A percentile compares a stretch with the other conserved stretches of the same genome.
These are phyloP conservation scores for Buphagus erythrorhynchus DNA, from an alignment of 2,797 vertebrate species.

Conservation along the genomic window DNA sequence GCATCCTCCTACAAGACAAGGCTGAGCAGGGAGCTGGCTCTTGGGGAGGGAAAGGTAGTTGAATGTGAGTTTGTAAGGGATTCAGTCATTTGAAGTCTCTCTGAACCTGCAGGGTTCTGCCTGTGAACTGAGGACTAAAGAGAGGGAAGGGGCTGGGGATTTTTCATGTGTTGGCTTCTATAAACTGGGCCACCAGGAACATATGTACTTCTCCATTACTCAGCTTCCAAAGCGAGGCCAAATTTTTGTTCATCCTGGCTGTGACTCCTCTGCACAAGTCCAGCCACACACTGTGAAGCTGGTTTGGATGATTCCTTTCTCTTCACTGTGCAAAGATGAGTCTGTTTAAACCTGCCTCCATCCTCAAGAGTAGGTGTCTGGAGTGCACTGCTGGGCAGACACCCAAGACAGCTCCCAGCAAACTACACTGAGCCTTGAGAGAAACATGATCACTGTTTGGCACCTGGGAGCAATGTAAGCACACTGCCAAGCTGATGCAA, in stretches of 20 bases:
- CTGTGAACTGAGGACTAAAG: neutral
- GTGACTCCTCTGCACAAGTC: neutral
- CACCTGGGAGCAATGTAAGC: neutral
- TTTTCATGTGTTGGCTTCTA: neutral
- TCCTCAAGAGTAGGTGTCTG: neutral
- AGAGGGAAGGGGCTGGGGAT: neutral
- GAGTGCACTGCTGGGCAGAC: neutral
- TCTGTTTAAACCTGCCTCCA: slow-evolving; percentile 15
- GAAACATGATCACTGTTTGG: neutral
- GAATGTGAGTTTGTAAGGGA: neutral
- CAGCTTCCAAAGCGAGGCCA: neutral
- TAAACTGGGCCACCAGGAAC: neutral
- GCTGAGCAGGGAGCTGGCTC: neutral
- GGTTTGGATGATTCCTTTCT: neutral
- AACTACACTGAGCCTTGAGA: neutral
- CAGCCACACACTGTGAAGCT: neutral
- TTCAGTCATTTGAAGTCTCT: neutral
- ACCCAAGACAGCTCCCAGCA: slow-evolving; percentile 20
- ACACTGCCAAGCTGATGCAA: neutral
- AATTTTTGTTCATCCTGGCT: neutral
- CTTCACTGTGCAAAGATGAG: neutral
- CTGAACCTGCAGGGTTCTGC: neutral
- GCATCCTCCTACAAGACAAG: neutral
- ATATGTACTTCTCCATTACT: neutral
- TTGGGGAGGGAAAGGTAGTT: neutral